Conservation (phyloP, 2,888 invertebrate species). For the Polietes domitor region DNA sequence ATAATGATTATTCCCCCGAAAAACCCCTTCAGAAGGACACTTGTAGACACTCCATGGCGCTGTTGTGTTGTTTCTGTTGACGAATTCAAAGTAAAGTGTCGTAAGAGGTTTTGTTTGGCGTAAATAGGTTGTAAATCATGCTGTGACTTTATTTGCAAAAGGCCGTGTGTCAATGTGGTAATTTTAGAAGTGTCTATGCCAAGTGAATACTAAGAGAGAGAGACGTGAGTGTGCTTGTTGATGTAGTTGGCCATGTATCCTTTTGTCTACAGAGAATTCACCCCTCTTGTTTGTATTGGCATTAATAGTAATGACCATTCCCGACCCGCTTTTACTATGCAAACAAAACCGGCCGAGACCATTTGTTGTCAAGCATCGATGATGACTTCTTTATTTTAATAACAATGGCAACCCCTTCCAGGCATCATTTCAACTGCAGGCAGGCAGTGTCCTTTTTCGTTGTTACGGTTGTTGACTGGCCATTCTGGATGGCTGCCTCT, state of each 20-base stretch:
- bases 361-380: background rate
- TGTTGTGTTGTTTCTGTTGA: background rate
- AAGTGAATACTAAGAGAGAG: no score
- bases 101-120: background rate
- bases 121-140: constrained; percentile 21
- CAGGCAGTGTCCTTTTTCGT: no score
- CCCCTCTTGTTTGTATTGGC: no score
- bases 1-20: background rate
- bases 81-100: background rate
- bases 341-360: background rate
- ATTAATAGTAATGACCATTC: no score
- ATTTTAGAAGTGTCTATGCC: background rate
- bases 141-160: constrained; percentile 1
- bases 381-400: constrained; percentile 18
- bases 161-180: background rate
- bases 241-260: no score
- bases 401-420: background rate
- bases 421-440: no score
- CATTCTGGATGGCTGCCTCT: background rate
- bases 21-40: background rate
- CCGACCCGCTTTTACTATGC: background rate
- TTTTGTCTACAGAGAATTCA: no score
- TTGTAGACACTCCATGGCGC: background rate
- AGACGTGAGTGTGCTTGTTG: no score
- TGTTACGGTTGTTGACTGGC: background rate